Evolutionary conservation across 1,140 invertebrate genomes (phyloP).

Genomic region (Heliconius nattereri): DNA sequence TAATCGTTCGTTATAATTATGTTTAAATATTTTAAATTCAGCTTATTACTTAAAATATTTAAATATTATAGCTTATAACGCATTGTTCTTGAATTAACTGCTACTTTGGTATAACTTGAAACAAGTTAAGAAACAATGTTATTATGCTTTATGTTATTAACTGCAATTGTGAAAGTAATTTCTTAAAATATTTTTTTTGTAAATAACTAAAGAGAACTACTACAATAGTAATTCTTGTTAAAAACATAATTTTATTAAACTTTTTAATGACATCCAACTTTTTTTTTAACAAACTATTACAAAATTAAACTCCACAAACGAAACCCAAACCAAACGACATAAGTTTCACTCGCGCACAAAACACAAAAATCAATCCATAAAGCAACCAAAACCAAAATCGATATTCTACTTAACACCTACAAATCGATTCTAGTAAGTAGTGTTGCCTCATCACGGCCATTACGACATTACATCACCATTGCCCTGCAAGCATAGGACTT

Average conservation of each 20-base stretch:
- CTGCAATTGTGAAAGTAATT: no score
- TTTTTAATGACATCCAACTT: no score
- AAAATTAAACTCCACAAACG: neutral
- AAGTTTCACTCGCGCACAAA: neutral
- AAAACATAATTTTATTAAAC: no score
- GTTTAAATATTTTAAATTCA: neutral
- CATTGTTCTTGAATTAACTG: neutral
- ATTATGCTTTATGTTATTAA: no score
- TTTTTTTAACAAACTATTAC: no score
- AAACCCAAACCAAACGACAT: neutral
- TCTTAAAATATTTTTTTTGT: no score
- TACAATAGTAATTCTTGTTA: no score
- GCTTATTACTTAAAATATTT: neutral
- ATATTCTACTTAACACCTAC: neutral
- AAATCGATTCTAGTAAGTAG: slow-evolving; percentile 38
- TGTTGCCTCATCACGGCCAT: slow-evolving; percentile 57
- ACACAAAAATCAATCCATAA: neutral
- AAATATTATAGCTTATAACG: neutral
- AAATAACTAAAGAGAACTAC: no score
- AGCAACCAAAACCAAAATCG: neutral
- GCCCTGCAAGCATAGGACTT: slow-evolving; percentile 77
- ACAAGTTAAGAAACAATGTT: no score
- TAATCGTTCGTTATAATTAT: slow-evolving; percentile 15
- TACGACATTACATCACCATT: slow-evolving; percentile 77
- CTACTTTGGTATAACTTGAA: neutral